Evolutionary conservation across 2,888 invertebrate species (phyloP).

Genomic region (Conomelus anceps): DNA sequence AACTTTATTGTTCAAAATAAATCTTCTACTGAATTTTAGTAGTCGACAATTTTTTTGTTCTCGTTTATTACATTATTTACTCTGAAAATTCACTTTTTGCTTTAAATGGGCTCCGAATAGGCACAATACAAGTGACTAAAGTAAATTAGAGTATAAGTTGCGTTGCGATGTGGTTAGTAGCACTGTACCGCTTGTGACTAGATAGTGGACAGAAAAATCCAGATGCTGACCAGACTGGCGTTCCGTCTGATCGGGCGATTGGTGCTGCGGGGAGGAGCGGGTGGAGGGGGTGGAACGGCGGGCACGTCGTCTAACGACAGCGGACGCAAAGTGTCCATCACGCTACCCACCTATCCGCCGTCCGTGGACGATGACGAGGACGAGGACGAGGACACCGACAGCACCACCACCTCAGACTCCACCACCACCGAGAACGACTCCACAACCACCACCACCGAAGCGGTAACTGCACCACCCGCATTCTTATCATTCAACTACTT

Average conservation of each 20-base stretch:
- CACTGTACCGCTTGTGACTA: slow-evolving; percentile 40
- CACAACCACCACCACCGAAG: slow-evolving; percentile 19
- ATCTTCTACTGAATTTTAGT: no score
- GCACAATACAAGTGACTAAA: no score
- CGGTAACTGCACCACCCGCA: slow-evolving; percentile 10
- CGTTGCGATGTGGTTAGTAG: background rate
- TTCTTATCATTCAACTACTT: background rate
- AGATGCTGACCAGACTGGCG: slow-evolving; percentile 63
- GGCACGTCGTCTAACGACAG: slow-evolving; percentile 37
- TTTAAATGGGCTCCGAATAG: no score
- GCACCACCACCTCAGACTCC: slow-evolving; percentile 28
- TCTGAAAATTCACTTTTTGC: no score
- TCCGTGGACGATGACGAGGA: slow-evolving; percentile 58
- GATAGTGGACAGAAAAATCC: slow-evolving; percentile 72
- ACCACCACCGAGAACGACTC: slow-evolving; percentile 19
- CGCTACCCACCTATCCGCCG: slow-evolving; percentile 59
- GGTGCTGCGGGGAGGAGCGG: slow-evolving; percentile 51
- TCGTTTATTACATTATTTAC: no score
- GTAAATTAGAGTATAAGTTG: no score
- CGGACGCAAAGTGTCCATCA: slow-evolving; percentile 53
- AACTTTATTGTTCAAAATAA: no score
- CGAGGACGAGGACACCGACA: slow-evolving; percentile 39
- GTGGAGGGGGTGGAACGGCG: slow-evolving; percentile 43
- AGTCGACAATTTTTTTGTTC: no score
- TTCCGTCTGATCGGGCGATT: slow-evolving; percentile 70